These are phyloP conservation scores for Penaeus vannamei DNA, from an alignment of 1,140 invertebrate genomes.

Conservation along the genomic window DNA sequence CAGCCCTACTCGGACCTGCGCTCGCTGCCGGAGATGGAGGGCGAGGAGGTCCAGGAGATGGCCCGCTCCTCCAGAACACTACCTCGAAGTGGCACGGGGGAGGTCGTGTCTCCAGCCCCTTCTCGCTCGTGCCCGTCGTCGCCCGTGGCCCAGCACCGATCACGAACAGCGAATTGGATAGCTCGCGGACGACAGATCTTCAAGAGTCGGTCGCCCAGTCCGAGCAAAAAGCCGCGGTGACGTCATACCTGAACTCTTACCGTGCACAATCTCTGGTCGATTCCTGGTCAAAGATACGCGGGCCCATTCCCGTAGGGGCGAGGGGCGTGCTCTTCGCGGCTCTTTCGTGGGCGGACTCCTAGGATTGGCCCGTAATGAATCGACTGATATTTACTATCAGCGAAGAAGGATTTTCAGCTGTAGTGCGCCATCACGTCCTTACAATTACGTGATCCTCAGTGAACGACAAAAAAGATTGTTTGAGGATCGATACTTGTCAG, in stretches of 20 bases:
- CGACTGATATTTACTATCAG: too few species aligned
- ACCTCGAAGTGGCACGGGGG: slow-evolving; percentile 38
- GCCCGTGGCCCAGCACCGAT: slow-evolving; percentile 53
- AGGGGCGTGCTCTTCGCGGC: too few species aligned
- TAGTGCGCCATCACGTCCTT: too few species aligned
- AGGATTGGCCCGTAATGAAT: too few species aligned
- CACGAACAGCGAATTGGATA: slow-evolving; percentile 53
- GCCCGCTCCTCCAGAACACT: slow-evolving; percentile 52
- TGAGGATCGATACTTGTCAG: too few species aligned
- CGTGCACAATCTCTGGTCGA: too few species aligned
- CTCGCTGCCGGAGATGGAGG: slow-evolving; percentile 45
- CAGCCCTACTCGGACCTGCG: slow-evolving; percentile 36
- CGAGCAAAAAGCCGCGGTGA: slow-evolving; percentile 55
- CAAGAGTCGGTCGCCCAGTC: slow-evolving; percentile 56
- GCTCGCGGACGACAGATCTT: slow-evolving; percentile 54
- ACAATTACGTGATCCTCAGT: too few species aligned
- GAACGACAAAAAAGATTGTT: too few species aligned
- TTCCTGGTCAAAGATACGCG: neutral
- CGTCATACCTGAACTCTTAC: neutral
- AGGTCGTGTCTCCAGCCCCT: slow-evolving; percentile 27
- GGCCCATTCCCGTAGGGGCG: neutral
- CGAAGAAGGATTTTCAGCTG: too few species aligned
- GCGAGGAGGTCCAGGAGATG: slow-evolving; percentile 30
- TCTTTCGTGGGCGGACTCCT: too few species aligned
- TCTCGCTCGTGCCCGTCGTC: slow-evolving; percentile 60